phyloP scores from a whole-genome alignment of 2,113 vertebrate genomes.

The Epinephelus fuscoguttatus region DNA sequence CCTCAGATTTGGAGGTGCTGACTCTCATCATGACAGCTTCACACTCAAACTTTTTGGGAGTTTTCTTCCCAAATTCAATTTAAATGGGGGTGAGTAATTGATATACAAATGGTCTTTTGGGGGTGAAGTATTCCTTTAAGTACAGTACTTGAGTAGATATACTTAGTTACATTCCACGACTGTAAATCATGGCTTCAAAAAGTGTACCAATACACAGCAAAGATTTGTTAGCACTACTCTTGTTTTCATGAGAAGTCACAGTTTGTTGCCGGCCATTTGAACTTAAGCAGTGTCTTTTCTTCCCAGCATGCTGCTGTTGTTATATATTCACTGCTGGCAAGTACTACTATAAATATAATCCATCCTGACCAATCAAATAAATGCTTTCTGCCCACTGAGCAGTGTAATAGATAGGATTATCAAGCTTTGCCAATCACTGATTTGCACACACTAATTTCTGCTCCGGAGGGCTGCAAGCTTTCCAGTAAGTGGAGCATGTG shows the following conservation, averaged over 20 bases:
- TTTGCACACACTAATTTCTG: slow-evolving; percentile 51
- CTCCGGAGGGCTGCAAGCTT: slow-evolving; percentile 6
- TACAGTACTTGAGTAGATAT: neutral
- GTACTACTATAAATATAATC: slow-evolving; percentile 54
- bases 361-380: slow-evolving; percentile 61
- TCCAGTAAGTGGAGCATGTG: slow-evolving; percentile 47
- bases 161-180: neutral
- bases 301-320: slow-evolving; percentile 17
- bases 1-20: too few species aligned
- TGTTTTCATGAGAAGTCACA: neutral
- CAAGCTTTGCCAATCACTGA: slow-evolving; percentile 54
- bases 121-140: neutral
- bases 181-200: neutral
- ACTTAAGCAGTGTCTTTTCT: neutral
- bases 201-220: neutral
- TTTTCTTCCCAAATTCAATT: too few species aligned
- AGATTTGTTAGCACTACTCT: neutral
- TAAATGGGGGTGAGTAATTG: too few species aligned
- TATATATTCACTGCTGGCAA: slow-evolving; percentile 29
- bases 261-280: neutral
- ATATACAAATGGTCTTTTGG: too few species aligned
- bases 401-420: slow-evolving; percentile 62
- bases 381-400: slow-evolving; percentile 61
- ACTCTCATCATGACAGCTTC: too few species aligned
- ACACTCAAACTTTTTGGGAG: too few species aligned